Base-by-base conservation (phyloP, 1,140 invertebrate genomes). In the Caerostris darwini region DNA sequence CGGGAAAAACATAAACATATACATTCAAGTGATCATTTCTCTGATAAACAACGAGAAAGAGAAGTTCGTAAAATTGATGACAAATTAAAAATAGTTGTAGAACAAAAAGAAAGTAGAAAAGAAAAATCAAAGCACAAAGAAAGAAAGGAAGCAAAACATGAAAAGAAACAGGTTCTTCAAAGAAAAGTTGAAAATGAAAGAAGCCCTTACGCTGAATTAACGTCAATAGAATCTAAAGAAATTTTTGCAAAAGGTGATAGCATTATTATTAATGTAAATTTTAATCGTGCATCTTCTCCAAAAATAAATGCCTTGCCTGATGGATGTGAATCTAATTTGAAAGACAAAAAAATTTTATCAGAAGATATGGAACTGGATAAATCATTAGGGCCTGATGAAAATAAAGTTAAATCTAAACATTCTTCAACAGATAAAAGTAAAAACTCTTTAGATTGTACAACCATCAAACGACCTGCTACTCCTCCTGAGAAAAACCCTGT, bases 211-310 rank as follows among this genome's bases (percentile, higher is more conserved):
- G 56, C 90, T 58, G 94, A 94, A 71, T n/a, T 93, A 34, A 90
- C 94, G 34, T 89, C 94, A 34, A 92, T 95, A 5, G 95, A 95
- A 67, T 95, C 95, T 0, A 99, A 99, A 96, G 98, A 98, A 96
- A 98, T 99, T 0, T 98, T 98, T 95, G 98, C 98, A 0, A 98
- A 98, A 54, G 98, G 98, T 5, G 98, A 98, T 96, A 98, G 98
- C 95, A 99, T 99, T 90, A 96, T 98, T 58, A 98, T 99, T 0
- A 98, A 98, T 96, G 98, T 99, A 7, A 98, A 98, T 96, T 99
- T 99, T 95, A 98, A 96, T 95, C 94, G 95, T 86, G 94, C 94
- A 58, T 77, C 57, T 10, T 93, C 91, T 71, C 94, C 94, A 14
- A 94, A 90, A 92, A 69, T 90, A 54, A 81, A n/a, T 56, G 8